Conservation (phyloP, 2,797 vertebrate species). For the Amniataba percoides region DNA sequence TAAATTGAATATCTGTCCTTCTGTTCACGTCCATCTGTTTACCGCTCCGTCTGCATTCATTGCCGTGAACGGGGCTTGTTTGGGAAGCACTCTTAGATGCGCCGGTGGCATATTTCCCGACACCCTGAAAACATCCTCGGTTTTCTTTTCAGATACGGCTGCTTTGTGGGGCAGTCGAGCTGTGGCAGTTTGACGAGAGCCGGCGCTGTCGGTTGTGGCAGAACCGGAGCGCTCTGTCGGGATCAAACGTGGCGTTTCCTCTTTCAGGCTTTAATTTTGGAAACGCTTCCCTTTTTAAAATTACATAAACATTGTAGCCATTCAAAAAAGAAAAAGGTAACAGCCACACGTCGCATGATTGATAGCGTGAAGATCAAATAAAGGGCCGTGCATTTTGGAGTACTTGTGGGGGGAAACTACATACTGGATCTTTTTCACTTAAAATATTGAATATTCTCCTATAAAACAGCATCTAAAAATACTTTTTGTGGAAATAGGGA, state of each 20-base stretch:
- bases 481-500: background rate
- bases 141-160: conserved; percentile 32
- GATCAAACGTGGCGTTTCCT: conserved; percentile 48
- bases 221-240: conserved; percentile 33
- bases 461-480: background rate
- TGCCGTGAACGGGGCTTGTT: conserved; percentile 17
- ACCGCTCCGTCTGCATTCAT: conserved; percentile 21
- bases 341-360: background rate
- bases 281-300: conserved; percentile 13
- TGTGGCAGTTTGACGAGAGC: conserved; percentile 55
- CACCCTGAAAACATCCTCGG: conserved; percentile 35
- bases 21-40: conserved; percentile 30
- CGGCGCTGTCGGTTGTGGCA: conserved; percentile 49
- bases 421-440: background rate
- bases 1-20: conserved; percentile 14
- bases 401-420: background rate
- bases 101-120: conserved; percentile 36
- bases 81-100: conserved; percentile 18
- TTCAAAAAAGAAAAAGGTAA: conserved; percentile 1
- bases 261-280: conserved; percentile 16
- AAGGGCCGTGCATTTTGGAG: background rate
- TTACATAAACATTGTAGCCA: background rate
- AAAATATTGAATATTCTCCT: background rate
- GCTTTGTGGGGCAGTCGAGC: conserved; percentile 49
- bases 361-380: conserved; percentile 10